Percentiles rank a stretch among this genome's conserved stretches.
These are phyloP conservation scores for Acleris cristana DNA, from an alignment of 2,888 invertebrate species.

Conservation along the genomic window DNA sequence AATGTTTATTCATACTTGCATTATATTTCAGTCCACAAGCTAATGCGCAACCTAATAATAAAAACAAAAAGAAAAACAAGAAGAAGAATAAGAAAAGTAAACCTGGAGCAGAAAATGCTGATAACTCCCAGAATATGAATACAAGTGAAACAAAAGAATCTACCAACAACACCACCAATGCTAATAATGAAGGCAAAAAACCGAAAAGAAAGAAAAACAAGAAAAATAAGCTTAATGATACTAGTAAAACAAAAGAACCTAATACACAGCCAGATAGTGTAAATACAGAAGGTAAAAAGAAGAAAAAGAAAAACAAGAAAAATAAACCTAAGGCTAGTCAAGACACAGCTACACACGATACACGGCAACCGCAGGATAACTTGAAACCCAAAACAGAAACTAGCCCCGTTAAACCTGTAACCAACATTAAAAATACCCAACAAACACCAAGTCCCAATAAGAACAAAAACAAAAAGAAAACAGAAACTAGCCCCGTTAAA, in stretches of 20 bases:
- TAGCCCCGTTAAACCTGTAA: constrained; percentile 13
- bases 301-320: constrained; percentile 28
- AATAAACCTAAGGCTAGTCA: constrained; percentile 26
- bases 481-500: constrained; percentile 18
- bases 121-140: constrained; percentile 27
- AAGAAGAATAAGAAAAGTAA: constrained; percentile 40
- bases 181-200: constrained; percentile 15
- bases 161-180: constrained; percentile 30
- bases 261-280: neutral
- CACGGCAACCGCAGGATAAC: constrained; percentile 14
- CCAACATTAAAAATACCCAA: constrained; percentile 5
- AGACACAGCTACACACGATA: constrained; percentile 11
- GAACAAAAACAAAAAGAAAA: constrained; percentile 54
- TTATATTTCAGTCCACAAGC: constrained; percentile 25
- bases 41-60: constrained; percentile 43
- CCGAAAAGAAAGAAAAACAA: constrained; percentile 23
- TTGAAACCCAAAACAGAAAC: constrained; percentile 13
- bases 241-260: constrained; percentile 6
- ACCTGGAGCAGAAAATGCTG: constrained; percentile 16
- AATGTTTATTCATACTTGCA: neutral
- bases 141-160: constrained; percentile 35
- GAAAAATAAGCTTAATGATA: constrained; percentile 28
- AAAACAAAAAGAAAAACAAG: constrained; percentile 50
- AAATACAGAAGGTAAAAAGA: constrained; percentile 13
- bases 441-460: constrained; percentile 46